phyloP scores from a whole-genome alignment of 2,797 vertebrate species.

The Neopelma chrysocephalum region DNA sequence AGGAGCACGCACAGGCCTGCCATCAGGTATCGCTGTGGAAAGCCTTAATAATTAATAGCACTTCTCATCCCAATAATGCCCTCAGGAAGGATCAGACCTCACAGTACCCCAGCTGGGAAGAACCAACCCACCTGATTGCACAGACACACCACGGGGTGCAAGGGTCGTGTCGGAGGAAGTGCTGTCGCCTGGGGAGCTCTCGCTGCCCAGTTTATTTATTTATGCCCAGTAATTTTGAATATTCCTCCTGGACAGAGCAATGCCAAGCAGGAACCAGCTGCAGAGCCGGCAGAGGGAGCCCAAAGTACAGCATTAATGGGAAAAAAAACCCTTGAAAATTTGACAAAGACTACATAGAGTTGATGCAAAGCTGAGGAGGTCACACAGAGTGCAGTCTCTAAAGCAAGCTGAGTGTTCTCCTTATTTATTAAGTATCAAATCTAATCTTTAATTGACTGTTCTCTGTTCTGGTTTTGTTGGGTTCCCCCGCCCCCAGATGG shows the following conservation, averaged over 20 bases:
- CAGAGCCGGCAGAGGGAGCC: conserved; percentile 71
- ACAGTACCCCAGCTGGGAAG: not conserved
- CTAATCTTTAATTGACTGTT: conserved; percentile 1
- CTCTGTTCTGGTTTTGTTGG: not conserved
- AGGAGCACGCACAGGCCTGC: not conserved
- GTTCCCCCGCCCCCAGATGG: not conserved
- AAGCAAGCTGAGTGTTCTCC: not conserved
- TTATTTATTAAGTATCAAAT: not conserved
- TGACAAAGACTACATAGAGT: conserved; percentile 27
- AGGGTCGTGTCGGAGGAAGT: not conserved
- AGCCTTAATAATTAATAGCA: conserved; percentile 54
- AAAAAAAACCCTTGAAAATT: not conserved
- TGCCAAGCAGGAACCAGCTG: accelerated
- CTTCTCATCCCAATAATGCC: conserved; percentile 18
- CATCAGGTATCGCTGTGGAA: not conserved
- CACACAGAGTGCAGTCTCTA: conserved; percentile 36
- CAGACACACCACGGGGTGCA: not conserved
- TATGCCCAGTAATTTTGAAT: not conserved
- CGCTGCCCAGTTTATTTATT: not conserved
- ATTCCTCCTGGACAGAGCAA: not conserved
- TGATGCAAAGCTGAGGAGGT: conserved; percentile 43
- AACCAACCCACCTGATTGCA: not conserved
- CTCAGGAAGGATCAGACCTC: conserved; percentile 2
- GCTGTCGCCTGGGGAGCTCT: not conserved
- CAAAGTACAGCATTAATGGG: not conserved